These are phyloP conservation scores for Desoria tigrina DNA, from an alignment of 2,888 invertebrate species.

Conservation along the genomic window DNA sequence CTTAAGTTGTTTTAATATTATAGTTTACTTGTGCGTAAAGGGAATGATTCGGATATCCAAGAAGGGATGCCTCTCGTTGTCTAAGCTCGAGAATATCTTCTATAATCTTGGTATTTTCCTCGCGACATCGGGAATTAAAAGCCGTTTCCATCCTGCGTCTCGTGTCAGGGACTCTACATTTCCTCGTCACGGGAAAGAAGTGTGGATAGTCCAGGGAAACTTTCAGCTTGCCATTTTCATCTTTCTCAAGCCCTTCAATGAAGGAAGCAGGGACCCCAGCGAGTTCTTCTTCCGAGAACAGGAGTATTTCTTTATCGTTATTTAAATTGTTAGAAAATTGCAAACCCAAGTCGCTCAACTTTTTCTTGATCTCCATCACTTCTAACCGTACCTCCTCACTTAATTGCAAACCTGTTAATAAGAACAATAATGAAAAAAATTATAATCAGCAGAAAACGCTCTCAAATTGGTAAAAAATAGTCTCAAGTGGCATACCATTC, in stretches of 20 bases:
- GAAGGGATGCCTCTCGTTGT: conserved; percentile 58
- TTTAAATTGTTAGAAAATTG: conserved; percentile 59
- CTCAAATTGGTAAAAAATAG: conserved; percentile 8
- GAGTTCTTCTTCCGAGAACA: conserved; percentile 58
- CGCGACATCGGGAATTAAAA: conserved; percentile 59
- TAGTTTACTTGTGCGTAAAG: conserved; percentile 58
- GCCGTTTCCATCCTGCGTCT: conserved; percentile 57
- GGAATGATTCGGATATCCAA: conserved; percentile 59
- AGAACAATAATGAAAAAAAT: conserved; percentile 50
- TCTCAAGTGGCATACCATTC: conserved; percentile 56
- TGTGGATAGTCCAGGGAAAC: conserved; percentile 61
- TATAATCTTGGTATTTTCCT: conserved; percentile 58
- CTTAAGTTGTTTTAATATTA: neutral
- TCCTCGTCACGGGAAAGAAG: conserved; percentile 60
- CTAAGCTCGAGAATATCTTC: conserved; percentile 59
- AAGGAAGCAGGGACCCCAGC: conserved; percentile 56
- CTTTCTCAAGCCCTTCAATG: conserved; percentile 54
- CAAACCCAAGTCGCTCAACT: conserved; percentile 58
- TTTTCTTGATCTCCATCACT: conserved; percentile 58
- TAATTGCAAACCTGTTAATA: conserved; percentile 58
- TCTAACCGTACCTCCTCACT: conserved; percentile 56
- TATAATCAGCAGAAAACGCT: neutral
- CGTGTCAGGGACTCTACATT: conserved; percentile 58
- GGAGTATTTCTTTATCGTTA: conserved; percentile 59
- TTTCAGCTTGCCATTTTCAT: conserved; percentile 56